Evolutionary conservation across 2,113 vertebrate species (phyloP).

Genomic region (Speoplatyrhinus poulsoni): DNA sequence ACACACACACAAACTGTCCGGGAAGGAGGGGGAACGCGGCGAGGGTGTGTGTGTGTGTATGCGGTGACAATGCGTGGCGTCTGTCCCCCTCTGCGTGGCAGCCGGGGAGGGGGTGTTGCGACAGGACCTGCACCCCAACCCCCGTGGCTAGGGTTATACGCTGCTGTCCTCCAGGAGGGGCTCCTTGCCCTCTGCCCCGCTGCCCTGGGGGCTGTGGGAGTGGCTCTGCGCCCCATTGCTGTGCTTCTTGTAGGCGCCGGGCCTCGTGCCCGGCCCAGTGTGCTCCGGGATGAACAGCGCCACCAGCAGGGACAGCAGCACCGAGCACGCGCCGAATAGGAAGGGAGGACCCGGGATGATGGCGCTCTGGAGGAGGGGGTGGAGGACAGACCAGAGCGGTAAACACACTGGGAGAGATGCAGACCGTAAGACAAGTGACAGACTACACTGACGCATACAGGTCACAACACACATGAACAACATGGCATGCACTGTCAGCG

Average conservation of each 20-base stretch:
- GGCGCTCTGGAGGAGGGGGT: conserved; percentile 75
- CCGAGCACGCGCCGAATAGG: conserved; percentile 90
- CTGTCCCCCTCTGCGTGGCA: conserved; percentile 26
- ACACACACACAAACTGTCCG: background rate
- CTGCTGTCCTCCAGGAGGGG: conserved; percentile 90
- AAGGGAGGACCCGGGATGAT: conserved; percentile 94
- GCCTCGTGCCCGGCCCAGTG: conserved; percentile 77
- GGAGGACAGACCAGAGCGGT: background rate
- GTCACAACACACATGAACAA: background rate
- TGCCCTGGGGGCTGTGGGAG: conserved; percentile 82
- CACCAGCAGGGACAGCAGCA: conserved; percentile 89
- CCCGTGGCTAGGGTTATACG: conserved; percentile 75
- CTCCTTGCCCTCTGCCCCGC: conserved; percentile 85
- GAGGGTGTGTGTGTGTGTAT: conserved; percentile 37
- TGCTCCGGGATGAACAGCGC: conserved; percentile 92
- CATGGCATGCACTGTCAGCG: too few species aligned
- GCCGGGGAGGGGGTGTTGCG: conserved; percentile 20
- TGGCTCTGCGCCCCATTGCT: conserved; percentile 83
- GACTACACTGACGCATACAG: background rate
- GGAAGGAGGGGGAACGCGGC: background rate
- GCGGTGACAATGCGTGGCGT: conserved; percentile 38
- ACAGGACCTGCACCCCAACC: conserved; percentile 35
- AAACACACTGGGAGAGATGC: background rate
- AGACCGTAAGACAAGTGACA: background rate
- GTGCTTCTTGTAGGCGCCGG: conserved; percentile 88